Percentiles rank a stretch among this genome's conserved stretches.
Evolutionary conservation across 2,113 vertebrate genomes (phyloP).

Genomic region (Anguilla japonica): DNA sequence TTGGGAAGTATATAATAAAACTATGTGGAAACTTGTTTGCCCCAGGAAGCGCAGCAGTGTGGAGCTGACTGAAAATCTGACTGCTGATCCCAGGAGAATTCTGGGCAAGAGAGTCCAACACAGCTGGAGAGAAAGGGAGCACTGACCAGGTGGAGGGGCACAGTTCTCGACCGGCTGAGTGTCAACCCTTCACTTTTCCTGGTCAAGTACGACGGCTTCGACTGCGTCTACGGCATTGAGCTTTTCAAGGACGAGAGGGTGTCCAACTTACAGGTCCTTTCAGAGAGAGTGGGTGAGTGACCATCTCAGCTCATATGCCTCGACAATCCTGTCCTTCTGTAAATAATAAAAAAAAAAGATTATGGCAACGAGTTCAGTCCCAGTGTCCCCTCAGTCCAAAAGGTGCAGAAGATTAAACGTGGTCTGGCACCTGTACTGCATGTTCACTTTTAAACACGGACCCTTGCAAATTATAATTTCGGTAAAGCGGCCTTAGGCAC

Average conservation of each 20-base stretch:
- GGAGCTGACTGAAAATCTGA: slow-evolving; percentile 70
- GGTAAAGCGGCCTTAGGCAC: too few relatives aligned
- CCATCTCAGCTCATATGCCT: too few relatives aligned
- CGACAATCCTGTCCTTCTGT: too few relatives aligned
- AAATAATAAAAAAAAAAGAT: too few relatives aligned
- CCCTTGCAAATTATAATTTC: too few relatives aligned
- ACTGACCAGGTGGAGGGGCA: slow-evolving; percentile 76
- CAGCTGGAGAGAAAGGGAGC: slow-evolving; percentile 75
- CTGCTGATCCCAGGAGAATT: slow-evolving; percentile 70
- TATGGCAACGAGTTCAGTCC: too few relatives aligned
- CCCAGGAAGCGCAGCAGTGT: slow-evolving; percentile 74
- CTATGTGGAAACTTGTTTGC: too few relatives aligned
- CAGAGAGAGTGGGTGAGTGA: slow-evolving; percentile 73
- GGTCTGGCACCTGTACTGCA: too few relatives aligned
- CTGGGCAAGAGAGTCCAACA: slow-evolving; percentile 74
- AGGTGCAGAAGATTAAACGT: too few relatives aligned
- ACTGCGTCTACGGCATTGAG: slow-evolving; percentile 77
- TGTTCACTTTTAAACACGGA: too few relatives aligned
- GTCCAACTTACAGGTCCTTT: slow-evolving; percentile 69
- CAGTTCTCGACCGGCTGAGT: slow-evolving; percentile 71
- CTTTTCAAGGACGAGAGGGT: slow-evolving; percentile 75
- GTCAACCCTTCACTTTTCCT: slow-evolving; percentile 74
- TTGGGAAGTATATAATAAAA: too few relatives aligned
- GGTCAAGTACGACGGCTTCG: slow-evolving; percentile 78
- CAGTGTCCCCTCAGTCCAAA: too few relatives aligned